Evolutionary conservation across 1,140 invertebrate species (phyloP), one percentile per base, ranked within the genome.

Genomic region (Trichonephila clavata): DNA sequence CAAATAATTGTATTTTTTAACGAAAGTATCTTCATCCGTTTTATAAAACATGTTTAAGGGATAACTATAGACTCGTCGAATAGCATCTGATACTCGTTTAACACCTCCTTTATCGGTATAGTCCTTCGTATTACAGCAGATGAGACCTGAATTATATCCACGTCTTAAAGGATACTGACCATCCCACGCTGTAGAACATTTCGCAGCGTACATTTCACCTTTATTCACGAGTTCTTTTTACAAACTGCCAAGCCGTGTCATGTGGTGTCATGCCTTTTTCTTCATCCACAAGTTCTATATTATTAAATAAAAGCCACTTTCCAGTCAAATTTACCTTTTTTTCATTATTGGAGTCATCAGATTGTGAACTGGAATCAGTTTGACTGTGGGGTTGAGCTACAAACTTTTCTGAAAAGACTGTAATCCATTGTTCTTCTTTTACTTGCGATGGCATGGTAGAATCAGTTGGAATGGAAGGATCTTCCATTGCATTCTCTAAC

Each of bases 111-210:
- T 87, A 24, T 87, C 61, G 6, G 21, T 61, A 20, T 87, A 87
- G n/a, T 87, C 86, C 8, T 24, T 14, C 21, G 86, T 63, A 27
- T 63, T 65, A 20, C 86, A 87, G 39, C 86, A 87, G 50, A 87
- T 87, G 32, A 87, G 21, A 27, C 86, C 86, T 1, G 81, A 50
- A 4, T 59, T 16, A 6, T n/a, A 59, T 21, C 24, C 18, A n/a
- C n/a, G n/a, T n/a, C 57, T 8, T 14, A 7, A 14, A 14, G 1
- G 18, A 21, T 24, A 24, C 6, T 10, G 6, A 24, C 65, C 65
- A 18, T 24, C 20, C 81, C 81, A 84, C 10, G 18, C 60, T 63
- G 86, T 87, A 24, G 86, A 87, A 63, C 59, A 87, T 2, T 60
- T 87, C 18, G 86, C 86, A 39, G 32, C 16, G 32, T 3, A 1